Percentiles rank a stretch among this genome's conserved stretches.
Evolutionary conservation across 2,113 vertebrate genomes (phyloP).

Genomic region (Thinocorus orbignyianus): DNA sequence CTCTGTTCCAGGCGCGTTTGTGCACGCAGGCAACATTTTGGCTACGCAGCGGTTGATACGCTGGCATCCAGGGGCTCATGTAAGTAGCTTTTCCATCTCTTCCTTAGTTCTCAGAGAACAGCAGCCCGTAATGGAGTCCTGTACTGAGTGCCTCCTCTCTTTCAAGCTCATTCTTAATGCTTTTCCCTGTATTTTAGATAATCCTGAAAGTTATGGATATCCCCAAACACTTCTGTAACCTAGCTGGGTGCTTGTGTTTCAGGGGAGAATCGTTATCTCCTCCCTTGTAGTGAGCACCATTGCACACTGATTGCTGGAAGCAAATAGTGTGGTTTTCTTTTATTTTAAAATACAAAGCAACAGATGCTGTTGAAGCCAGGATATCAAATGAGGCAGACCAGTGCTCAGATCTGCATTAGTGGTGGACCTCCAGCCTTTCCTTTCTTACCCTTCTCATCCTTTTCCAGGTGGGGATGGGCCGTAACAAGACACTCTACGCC

Average conservation of each 20-base stretch:
- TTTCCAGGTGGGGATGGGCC: conserved; percentile 89
- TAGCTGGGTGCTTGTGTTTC: not conserved
- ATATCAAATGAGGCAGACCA: not conserved
- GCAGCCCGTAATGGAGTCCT: not conserved
- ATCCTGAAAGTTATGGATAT: not conserved
- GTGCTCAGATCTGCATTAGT: not conserved
- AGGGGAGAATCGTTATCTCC: not conserved
- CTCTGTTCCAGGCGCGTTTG: conserved; percentile 82
- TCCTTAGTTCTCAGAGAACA: not conserved
- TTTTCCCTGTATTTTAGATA: not conserved
- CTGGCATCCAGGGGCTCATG: conserved; percentile 94
- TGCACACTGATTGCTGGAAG: not conserved
- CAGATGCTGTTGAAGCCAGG: not conserved
- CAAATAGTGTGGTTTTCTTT: not conserved
- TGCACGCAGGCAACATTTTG: conserved; percentile 90
- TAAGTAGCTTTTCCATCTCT: conserved; percentile 70
- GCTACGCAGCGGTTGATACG: conserved; percentile 88
- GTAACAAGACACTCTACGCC: conserved; percentile 87
- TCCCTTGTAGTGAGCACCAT: not conserved
- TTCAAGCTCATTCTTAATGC: not conserved
- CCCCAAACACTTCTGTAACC: not conserved
- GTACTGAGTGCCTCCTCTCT: not conserved
- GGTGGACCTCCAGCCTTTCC: not conserved
- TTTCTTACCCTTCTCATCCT: not conserved
- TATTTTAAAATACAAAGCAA: not conserved